phyloP scores from a whole-genome alignment of 1,140 invertebrate species.

The Solenopsis fugax region DNA sequence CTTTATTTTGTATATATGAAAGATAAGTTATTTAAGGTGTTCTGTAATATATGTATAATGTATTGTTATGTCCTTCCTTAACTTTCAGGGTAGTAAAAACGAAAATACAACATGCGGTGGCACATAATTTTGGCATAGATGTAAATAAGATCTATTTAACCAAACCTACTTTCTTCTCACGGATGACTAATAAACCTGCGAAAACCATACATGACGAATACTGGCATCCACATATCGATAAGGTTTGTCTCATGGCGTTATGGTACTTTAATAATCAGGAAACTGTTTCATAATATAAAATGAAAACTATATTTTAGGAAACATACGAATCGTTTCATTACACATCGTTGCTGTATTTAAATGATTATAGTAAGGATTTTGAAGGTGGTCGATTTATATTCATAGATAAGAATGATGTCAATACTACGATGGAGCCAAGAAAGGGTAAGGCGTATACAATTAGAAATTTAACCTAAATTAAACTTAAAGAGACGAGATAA shows the following conservation, averaged over 20 bases:
- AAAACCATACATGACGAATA: slow-evolving; percentile 94
- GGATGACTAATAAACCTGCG: slow-evolving; percentile 90
- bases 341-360: slow-evolving; percentile 93
- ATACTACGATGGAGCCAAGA: slow-evolving; percentile 92
- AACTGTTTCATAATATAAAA: slow-evolving; percentile 6
- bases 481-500: background rate
- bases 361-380: slow-evolving; percentile 92
- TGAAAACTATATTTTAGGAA: slow-evolving; percentile 88
- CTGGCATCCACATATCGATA: slow-evolving; percentile 95
- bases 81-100: slow-evolving; percentile 88
- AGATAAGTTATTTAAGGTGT: too few species aligned
- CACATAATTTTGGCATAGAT: slow-evolving; percentile 91
- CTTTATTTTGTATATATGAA: background rate
- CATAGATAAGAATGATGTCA: slow-evolving; percentile 90
- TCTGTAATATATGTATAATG: background rate
- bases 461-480: background rate
- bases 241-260: slow-evolving; percentile 87
- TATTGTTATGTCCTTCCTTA: slow-evolving; percentile 20
- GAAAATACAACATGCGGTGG: slow-evolving; percentile 92
- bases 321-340: slow-evolving; percentile 95
- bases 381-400: slow-evolving; percentile 94
- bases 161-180: slow-evolving; percentile 94
- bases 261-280: slow-evolving; percentile 16
- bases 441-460: slow-evolving; percentile 86
- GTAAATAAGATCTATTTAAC: slow-evolving; percentile 91